phyloP scores from a whole-genome alignment of 2,113 vertebrate species.

The Scartelaos histophorus region DNA sequence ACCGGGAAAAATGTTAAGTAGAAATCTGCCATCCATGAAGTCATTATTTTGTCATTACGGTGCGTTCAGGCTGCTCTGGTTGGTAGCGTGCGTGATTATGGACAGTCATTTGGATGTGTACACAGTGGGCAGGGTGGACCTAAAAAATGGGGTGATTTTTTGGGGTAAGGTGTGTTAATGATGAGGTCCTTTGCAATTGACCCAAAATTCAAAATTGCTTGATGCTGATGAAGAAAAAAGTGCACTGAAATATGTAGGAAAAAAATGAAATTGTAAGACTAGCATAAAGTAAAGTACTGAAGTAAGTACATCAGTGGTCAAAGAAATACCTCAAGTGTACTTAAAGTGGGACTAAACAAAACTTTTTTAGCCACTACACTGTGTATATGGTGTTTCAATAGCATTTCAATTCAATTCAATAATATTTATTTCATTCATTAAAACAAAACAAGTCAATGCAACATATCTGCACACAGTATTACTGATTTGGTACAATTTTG shows the following conservation, averaged over 20 bases:
- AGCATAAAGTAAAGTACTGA: too few species aligned
- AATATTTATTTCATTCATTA: too few species aligned
- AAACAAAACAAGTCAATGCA: too few species aligned
- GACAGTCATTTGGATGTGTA: constrained; percentile 64
- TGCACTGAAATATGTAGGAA: neutral
- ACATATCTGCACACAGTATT: too few species aligned
- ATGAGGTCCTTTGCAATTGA: constrained; percentile 12
- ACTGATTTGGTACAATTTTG: too few species aligned
- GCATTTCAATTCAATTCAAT: too few species aligned
- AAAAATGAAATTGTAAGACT: too few species aligned
- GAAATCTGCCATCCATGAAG: constrained; percentile 77
- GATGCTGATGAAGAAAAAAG: constrained; percentile 33
- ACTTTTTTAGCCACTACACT: too few species aligned
- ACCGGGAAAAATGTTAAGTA: constrained; percentile 78
- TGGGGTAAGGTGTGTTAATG: neutral
- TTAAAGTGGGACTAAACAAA: too few species aligned
- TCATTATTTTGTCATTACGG: constrained; percentile 80
- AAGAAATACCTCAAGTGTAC: too few species aligned
- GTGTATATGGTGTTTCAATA: too few species aligned
- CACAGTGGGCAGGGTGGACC: constrained; percentile 48
- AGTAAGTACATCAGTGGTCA: too few species aligned
- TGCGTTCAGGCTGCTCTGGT: constrained; percentile 69
- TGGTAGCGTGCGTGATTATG: constrained; percentile 65
- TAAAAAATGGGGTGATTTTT: constrained; percentile 3
- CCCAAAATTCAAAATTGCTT: constrained; percentile 15